Base-by-base conservation (phyloP, 2,113 vertebrate species). In the Hyla sarda region DNA sequence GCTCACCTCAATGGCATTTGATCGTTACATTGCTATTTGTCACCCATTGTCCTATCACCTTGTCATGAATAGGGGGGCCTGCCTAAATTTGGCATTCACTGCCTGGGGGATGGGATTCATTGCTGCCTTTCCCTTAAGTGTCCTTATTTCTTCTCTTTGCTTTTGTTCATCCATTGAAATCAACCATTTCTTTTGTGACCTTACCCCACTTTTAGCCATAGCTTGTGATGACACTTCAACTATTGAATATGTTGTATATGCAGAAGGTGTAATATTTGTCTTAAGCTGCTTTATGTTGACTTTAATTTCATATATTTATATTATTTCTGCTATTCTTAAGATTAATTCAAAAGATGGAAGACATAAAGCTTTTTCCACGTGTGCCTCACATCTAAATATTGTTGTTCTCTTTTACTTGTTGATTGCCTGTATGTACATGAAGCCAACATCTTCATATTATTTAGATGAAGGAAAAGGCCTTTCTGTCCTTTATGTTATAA, bases 351-450 rank as follows among this genome's bases (percentile, higher is more conserved):
- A n/a, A 34, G 80, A 90, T 8, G 86, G 90, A 0, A 84, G 52
- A 56, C 72, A 89, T 19, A 92, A 91, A 78, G 87, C 87, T 0
- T 86, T 91, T 3, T 2, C 88, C 41, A 90, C 88, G 0, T 90
- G 89, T 34, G 89, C 88, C n/a, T 90, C 90, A 16, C 90, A 92
- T 25, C 54, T 92, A 45, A 89, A 72, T 41, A 88, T 90, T 10
- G 90, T 92, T 14, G 87, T 85, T 0, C 87, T 90, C 45, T 90
- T 87, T 52, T 91, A 90, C 60, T 82, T 87, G 56, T 87, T 88
- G 52, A 88, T 88, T 37, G 71, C 72, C 0, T 83, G 83, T 17
- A 88, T 89, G 85, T 91, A 90, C 21, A 76, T 90, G 23, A 77
- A 87, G 25, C 90, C 89, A 21, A 85, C 83, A 41, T 87, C 88